phyloP scores from a whole-genome alignment of 2,888 invertebrate species.

The Malthinus seriepunctatus region DNA sequence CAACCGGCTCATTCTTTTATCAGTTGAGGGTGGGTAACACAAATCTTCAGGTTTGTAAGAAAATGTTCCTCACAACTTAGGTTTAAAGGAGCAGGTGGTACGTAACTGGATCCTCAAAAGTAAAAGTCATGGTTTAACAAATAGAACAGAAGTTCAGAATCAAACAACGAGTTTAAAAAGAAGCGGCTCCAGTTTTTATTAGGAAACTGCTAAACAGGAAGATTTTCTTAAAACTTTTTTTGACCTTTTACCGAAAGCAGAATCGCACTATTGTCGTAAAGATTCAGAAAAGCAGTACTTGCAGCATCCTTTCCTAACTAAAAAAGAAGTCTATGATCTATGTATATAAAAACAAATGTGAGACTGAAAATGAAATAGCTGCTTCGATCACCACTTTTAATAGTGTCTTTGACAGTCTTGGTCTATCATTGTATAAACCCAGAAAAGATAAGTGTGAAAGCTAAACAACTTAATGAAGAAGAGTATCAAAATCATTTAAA shows the following conservation, averaged over 20 bases:
- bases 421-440: neutral
- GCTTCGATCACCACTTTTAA: neutral
- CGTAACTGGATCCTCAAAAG: conserved; percentile 3
- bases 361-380: neutral
- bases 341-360: conserved; percentile 5
- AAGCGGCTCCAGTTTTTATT: neutral
- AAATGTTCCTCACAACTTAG: conserved; percentile 13
- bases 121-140: neutral
- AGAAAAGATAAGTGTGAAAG: neutral
- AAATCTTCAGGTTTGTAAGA: conserved; percentile 12
- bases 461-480: neutral
- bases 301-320: neutral
- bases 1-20: conserved; percentile 15
- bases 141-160: neutral
- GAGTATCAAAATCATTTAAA: neutral
- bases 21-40: conserved; percentile 3
- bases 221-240: neutral
- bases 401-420: neutral
- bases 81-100: conserved; percentile 14
- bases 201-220: neutral
- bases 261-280: conserved; percentile 1
- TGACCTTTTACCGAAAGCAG: neutral
- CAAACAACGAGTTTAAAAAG: no score
- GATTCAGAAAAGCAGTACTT: conserved; percentile 2
- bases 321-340: neutral